Conservation (phyloP, 2,888 invertebrate species). For the Caenorhabditis imperialis region DNA sequence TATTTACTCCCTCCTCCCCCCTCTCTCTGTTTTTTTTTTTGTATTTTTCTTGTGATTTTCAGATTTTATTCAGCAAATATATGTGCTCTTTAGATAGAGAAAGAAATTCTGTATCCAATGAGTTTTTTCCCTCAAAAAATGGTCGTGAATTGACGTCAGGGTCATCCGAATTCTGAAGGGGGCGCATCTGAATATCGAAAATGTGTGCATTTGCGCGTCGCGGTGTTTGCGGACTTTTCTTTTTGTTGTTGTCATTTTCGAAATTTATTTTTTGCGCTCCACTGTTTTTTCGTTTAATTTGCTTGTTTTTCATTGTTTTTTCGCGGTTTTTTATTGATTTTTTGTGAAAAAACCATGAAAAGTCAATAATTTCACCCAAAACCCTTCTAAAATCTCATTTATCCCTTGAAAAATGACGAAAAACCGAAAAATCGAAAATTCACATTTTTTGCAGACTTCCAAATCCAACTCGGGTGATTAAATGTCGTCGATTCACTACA, state of each 20-base stretch:
- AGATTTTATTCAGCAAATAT: too few relatives aligned
- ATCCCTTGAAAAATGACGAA: neutral
- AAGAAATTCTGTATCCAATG: too few relatives aligned
- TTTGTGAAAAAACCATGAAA: neutral
- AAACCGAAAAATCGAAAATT: slow-evolving; percentile 3
- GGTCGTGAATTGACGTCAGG: too few relatives aligned
- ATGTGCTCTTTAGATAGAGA: too few relatives aligned
- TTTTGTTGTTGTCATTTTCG: slow-evolving; percentile 13
- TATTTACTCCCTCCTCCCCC: too few relatives aligned
- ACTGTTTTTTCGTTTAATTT: neutral
- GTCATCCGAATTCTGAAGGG: too few relatives aligned
- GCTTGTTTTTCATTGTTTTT: neutral
- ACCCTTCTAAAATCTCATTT: neutral
- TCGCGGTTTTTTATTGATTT: neutral
- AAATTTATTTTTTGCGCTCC: slow-evolving; percentile 11
- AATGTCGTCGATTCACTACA: slow-evolving; percentile 93
- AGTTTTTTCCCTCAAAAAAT: too few relatives aligned
- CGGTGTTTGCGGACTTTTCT: slow-evolving; percentile 20
- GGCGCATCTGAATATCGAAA: too few relatives aligned
- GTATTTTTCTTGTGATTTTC: too few relatives aligned
- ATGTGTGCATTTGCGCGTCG: slow-evolving; percentile 35
- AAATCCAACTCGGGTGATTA: slow-evolving; percentile 22
- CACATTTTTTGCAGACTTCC: neutral
- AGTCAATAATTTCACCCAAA: neutral
- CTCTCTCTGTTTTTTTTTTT: too few relatives aligned